Conservation (phyloP, 1,140 invertebrate species). For the Semibalanus balanoides region DNA sequence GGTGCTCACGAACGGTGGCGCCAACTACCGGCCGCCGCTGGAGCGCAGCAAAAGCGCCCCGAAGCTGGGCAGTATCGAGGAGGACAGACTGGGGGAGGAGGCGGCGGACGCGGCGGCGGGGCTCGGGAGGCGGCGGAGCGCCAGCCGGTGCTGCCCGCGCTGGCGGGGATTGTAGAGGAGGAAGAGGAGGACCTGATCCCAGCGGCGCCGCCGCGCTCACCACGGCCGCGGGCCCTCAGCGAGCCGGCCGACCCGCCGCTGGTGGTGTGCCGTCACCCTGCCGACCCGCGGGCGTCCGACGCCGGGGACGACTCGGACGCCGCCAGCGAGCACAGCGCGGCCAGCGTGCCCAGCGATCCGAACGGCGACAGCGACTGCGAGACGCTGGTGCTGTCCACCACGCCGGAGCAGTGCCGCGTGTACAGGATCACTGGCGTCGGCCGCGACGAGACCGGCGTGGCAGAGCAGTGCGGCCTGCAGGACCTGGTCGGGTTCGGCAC, state of each 20-base stretch:
- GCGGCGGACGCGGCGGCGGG: neutral
- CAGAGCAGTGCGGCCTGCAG: neutral
- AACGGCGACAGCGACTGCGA: neutral
- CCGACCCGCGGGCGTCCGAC: neutral
- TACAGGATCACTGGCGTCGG: neutral
- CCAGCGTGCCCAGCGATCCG: neutral
- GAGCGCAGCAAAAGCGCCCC: conserved; percentile 90
- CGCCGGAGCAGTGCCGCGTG: neutral
- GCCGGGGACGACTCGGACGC: neutral
- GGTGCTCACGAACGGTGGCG: conserved; percentile 17
- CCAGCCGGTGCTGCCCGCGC: neutral
- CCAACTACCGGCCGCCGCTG: conserved; percentile 62
- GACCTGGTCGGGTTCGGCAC: neutral
- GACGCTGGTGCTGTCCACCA: neutral
- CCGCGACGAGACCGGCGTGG: neutral
- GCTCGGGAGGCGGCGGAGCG: neutral
- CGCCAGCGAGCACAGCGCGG: neutral
- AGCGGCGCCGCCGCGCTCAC: too few relatives aligned
- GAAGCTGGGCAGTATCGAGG: conserved; percentile 83
- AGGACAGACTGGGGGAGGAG: conserved; percentile 50
- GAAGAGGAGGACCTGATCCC: neutral
- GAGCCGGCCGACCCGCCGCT: neutral
- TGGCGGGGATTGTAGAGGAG: neutral
- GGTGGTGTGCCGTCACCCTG: neutral
- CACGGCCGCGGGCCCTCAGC: neutral